Base-by-base conservation (phyloP, 92 coral and sea anemone genomes). In the Blastomussa wellsi region DNA sequence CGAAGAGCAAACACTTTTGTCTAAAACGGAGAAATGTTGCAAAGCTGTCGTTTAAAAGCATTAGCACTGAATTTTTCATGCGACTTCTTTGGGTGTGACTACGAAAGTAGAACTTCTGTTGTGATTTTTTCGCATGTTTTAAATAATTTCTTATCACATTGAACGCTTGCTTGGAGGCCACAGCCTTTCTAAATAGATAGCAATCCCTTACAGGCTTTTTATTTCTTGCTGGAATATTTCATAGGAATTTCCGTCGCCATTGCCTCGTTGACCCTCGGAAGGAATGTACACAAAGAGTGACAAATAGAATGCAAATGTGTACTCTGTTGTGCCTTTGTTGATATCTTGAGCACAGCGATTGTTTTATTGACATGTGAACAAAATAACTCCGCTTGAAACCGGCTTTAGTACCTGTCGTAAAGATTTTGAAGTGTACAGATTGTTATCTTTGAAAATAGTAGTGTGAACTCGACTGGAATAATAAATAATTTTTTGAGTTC, bases 61-160 rank as follows among this genome's bases (percentile, higher is more conserved):
- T 24, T 19, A 42, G 31, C 44, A 24, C 47, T 20, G 68, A 41
- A 17, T 44, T 47, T 49, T 49, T 69, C n/a, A 17, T 47, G 35
- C 35, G 14, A 47, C 31, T 41, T 32, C 49, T 12, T 31, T 22
- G 85, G 85, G 85, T 81, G 85, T 81, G 85, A 32, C 85, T 67
- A 33, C 33, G 35, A 12, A 51, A 68, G 33, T 12, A 67, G 62
- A 24, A 35, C 22, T 59, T 62, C 83, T 79, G 76, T 81, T 69
- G 33, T 24, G 57, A n/a, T 31, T 36, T 47, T 68, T 62, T 60
- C 73, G 9, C 38, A 36, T 42, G 47, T 24, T 32, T 81, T 32
- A 51, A 12, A 32, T 68, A 33, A 15, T 44, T 47, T 42, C 85
- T 20, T 24, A 33, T 81, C 53, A 20, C 47, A 7, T 31, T 59